A percentile compares a stretch with the other conserved stretches of the same genome.
These are phyloP conservation scores for Pyrocoelia pectoralis DNA, from an alignment of 2,888 invertebrate genomes.

Conservation along the genomic window DNA sequence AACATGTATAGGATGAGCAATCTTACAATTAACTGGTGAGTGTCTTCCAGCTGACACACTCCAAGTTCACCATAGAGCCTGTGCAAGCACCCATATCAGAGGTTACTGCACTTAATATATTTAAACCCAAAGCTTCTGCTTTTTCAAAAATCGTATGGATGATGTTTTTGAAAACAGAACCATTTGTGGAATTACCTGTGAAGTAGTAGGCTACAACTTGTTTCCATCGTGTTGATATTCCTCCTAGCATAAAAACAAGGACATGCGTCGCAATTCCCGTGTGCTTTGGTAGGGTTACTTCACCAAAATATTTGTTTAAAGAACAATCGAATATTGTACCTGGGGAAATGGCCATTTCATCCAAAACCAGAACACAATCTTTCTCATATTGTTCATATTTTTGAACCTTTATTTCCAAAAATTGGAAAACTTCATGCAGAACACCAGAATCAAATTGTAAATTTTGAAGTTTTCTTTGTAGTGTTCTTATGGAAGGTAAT, in stretches of 20 bases:
- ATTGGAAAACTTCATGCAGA: too few relatives aligned
- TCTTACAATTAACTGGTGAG: not conserved
- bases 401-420: too few relatives aligned
- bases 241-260: slow-evolving; percentile 46
- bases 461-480: too few relatives aligned
- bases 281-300: too few relatives aligned
- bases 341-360: too few relatives aligned
- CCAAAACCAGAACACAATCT: too few relatives aligned
- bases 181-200: slow-evolving; percentile 35
- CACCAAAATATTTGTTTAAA: too few relatives aligned
- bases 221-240: slow-evolving; percentile 44
- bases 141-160: slow-evolving; percentile 16
- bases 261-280: slow-evolving; percentile 42
- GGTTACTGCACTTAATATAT: slow-evolving; percentile 3
- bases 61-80: slow-evolving; percentile 12
- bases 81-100: slow-evolving; percentile 16
- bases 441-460: too few relatives aligned
- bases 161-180: slow-evolving; percentile 20
- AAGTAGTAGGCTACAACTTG: slow-evolving; percentile 46
- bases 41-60: slow-evolving; percentile 3
- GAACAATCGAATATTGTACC: too few relatives aligned
- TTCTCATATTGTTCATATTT: too few relatives aligned
- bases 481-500: too few relatives aligned
- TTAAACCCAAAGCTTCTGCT: slow-evolving; percentile 18
- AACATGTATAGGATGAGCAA: not conserved